Conservation (phyloP, 2,888 invertebrate species). For the Drosophila neutralis region DNA sequence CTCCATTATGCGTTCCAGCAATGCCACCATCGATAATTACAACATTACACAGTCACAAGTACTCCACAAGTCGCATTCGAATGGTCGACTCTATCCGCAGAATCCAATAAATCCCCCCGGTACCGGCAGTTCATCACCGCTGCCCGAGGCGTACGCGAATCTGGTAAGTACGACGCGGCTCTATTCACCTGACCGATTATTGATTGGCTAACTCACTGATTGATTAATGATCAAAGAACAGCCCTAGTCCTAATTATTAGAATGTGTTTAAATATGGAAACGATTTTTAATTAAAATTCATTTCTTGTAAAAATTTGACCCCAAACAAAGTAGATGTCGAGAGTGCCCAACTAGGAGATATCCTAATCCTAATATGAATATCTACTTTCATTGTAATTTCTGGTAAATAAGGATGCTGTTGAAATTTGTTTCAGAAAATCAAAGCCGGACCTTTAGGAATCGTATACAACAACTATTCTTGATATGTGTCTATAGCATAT, state of each 20-base stretch:
- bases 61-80: slow-evolving; percentile 70
- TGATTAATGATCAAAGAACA: not conserved
- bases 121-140: slow-evolving; percentile 60
- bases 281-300: not conserved
- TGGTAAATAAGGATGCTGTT: not conserved
- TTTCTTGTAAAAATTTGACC: not conserved
- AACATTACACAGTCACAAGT: slow-evolving; percentile 74
- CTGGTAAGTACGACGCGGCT: slow-evolving; percentile 46
- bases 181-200: not conserved
- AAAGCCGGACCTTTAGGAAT: not conserved
- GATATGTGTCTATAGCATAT: not conserved
- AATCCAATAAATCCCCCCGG: slow-evolving; percentile 35
- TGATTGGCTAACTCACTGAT: not conserved
- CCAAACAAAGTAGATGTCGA: not conserved
- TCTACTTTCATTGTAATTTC: not conserved
- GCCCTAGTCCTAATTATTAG: not conserved
- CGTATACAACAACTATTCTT: not conserved
- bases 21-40: slow-evolving; percentile 82
- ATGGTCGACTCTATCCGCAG: slow-evolving; percentile 66
- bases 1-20: slow-evolving; percentile 83
- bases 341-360: not conserved
- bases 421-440: not conserved
- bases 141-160: slow-evolving; percentile 59
- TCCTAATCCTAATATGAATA: not conserved
- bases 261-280: not conserved